Base-by-base conservation (phyloP, 2,113 vertebrate genomes). In the Elaphurus davidianus region DNA sequence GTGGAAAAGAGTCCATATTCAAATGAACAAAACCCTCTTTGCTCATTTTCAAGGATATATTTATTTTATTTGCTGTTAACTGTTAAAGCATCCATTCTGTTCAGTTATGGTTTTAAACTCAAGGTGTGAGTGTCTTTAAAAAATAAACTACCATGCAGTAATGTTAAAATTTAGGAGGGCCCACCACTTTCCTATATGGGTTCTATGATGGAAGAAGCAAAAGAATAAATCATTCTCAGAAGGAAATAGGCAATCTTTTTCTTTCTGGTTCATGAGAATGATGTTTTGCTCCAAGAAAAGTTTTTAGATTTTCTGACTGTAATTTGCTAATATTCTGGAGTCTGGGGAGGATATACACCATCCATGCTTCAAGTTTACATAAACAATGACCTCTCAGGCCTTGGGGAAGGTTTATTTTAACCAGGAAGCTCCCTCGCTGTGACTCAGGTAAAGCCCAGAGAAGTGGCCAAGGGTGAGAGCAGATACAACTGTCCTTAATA, bases 291-390 rank as follows among this genome's bases (percentile, higher is more conserved):
- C 97, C 83, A 96, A 98, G 97, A 91, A 98, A 91, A 95, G 59
- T 52, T 91, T 98, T 97, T 98, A 98, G 94, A 98, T 98, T 97
- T 98, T 92, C 95, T 98, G 98, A 93, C 97, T 97, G 93, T 67
- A 74, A 36, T 88, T 90, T 47, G 45, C 90, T 87, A 90, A 97
- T 43, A 82, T 64, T 82, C 57, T 87, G 40, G 59, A 94, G 74
- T 87, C 90, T 96, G 84, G 45, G 88, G 90, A 95, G 4, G 33
- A 81, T 79, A 97, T 60, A 87, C 64, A 93, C 85, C 45, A 97
- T 95, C 95, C 96, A 97, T 55, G 45, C 4, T 90, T 45, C 50
- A 95, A 96, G 43, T 59, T 59, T 64, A 82, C 71, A 36, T 71
- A n/a, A 84, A 95, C 93, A 97, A 93, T 59, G 50, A 83, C 89